Percentiles rank a stretch among this genome's conserved stretches.
phyloP scores from a whole-genome alignment of 2,888 invertebrate species.

The Tineola bisselliella region DNA sequence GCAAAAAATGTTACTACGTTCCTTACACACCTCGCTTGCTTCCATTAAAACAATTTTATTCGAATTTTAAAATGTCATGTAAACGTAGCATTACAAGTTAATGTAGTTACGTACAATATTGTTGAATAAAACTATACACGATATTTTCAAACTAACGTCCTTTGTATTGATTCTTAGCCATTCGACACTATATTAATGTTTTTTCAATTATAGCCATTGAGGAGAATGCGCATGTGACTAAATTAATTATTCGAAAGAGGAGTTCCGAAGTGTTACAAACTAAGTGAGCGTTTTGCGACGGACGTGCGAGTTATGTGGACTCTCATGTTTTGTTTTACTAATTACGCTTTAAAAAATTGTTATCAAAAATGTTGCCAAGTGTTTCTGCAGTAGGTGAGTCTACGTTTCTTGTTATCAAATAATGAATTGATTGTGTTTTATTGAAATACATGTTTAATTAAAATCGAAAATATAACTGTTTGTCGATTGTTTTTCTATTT shows the following conservation, averaged over 20 bases:
- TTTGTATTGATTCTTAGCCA: slow-evolving; percentile 32
- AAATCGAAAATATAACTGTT: too few species aligned
- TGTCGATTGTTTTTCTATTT: too few species aligned
- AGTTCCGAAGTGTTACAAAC: not conserved
- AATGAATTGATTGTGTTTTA: not conserved
- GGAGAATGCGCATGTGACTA: slow-evolving; percentile 55
- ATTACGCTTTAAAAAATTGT: not conserved
- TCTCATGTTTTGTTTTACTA: too few species aligned
- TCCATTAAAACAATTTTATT: too few species aligned
- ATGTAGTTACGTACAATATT: slow-evolving; percentile 17
- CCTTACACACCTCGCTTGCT: too few species aligned
- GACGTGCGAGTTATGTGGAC: not conserved
- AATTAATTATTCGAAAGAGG: slow-evolving; percentile 48
- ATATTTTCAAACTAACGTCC: slow-evolving; percentile 44
- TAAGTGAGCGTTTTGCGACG: not conserved
- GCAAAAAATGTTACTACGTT: too few species aligned
- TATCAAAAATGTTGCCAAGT: not conserved
- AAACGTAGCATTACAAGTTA: too few species aligned
- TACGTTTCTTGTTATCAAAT: not conserved
- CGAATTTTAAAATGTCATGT: too few species aligned
- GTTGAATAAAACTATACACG: slow-evolving; percentile 40
- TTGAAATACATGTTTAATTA: not conserved
- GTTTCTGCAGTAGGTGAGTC: not conserved
- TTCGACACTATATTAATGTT: slow-evolving; percentile 38
- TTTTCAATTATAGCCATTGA: slow-evolving; percentile 57